Percentiles rank a stretch among this genome's conserved stretches.
Evolutionary conservation across 1,140 invertebrate species (phyloP).

Genomic region (Teleopsis dalmanni): DNA sequence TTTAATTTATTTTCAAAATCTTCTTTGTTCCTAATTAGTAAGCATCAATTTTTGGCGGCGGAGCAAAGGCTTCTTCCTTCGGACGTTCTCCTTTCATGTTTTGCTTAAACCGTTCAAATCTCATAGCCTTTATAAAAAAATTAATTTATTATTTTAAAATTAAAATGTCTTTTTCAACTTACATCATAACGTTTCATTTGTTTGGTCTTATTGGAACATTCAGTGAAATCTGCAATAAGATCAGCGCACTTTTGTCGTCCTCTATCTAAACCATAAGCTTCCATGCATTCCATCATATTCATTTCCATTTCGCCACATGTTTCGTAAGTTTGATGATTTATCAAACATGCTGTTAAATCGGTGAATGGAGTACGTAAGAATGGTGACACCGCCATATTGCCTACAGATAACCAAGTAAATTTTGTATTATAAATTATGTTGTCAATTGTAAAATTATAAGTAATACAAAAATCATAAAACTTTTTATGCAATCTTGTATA

Average conservation of each 20-base stretch:
- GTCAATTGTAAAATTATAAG: no score
- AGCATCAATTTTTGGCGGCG: constrained; percentile 45
- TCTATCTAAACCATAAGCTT: constrained; percentile 61
- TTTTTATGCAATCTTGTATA: no score
- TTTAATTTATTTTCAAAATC: neutral
- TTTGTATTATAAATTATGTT: neutral
- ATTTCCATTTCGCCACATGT: constrained; percentile 59
- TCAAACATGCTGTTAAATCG: constrained; percentile 55
- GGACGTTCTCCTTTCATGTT: constrained; percentile 45
- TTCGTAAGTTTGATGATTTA: constrained; percentile 55
- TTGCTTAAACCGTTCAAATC: constrained; percentile 50
- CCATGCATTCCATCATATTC: constrained; percentile 60
- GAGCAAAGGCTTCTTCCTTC: constrained; percentile 44
- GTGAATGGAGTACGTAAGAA: constrained; percentile 57
- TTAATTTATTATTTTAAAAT: neutral
- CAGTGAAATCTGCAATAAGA: constrained; percentile 56
- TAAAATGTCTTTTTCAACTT: constrained; percentile 11
- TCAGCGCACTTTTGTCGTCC: constrained; percentile 51
- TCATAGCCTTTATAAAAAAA: constrained; percentile 45
- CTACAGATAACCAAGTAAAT: neutral
- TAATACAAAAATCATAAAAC: no score
- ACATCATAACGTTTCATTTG: constrained; percentile 52
- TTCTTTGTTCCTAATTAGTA: constrained; percentile 31
- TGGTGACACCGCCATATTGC: constrained; percentile 50
- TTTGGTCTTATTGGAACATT: constrained; percentile 55